These are phyloP conservation scores for Yponomeuta malinellus DNA, from an alignment of 2,888 invertebrate species.

Conservation along the genomic window DNA sequence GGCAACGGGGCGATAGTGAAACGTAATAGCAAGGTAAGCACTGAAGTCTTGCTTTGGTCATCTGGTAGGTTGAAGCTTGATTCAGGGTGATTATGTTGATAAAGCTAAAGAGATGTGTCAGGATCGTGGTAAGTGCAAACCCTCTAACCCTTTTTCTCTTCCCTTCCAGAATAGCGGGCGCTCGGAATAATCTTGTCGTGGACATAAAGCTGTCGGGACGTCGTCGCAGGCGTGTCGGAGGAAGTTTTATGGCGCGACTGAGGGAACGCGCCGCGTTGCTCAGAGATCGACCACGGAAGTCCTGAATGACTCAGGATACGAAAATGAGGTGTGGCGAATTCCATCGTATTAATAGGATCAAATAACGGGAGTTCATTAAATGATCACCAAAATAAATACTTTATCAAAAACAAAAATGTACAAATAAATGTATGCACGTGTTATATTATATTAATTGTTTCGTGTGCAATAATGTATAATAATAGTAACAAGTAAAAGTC, in stretches of 20 bases:
- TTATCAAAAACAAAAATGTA: no score
- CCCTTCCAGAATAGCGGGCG: not conserved
- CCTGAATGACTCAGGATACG: not conserved
- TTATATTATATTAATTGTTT: no score
- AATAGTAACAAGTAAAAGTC: no score
- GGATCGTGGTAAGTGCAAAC: no score
- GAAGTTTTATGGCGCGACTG: slow-evolving; percentile 51
- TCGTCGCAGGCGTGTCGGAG: slow-evolving; percentile 56
- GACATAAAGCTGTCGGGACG: slow-evolving; percentile 54
- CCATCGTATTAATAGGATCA: no score
- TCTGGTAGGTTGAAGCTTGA: no score
- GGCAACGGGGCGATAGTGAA: slow-evolving; percentile 62
- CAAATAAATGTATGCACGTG: no score
- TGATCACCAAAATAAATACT: no score
- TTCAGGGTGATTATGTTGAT: no score
- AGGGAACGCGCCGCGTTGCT: not conserved
- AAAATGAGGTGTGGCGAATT: not conserved
- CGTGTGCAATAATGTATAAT: no score
- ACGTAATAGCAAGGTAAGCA: slow-evolving; percentile 29
- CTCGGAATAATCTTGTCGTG: slow-evolving; percentile 9
- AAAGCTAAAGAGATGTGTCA: no score
- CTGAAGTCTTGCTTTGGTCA: not conserved
- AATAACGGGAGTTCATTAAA: no score
- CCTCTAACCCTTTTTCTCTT: not conserved
- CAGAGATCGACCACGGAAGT: not conserved